Base-by-base conservation (phyloP, 2,113 vertebrate species). In the Quiscalus mexicanus region DNA sequence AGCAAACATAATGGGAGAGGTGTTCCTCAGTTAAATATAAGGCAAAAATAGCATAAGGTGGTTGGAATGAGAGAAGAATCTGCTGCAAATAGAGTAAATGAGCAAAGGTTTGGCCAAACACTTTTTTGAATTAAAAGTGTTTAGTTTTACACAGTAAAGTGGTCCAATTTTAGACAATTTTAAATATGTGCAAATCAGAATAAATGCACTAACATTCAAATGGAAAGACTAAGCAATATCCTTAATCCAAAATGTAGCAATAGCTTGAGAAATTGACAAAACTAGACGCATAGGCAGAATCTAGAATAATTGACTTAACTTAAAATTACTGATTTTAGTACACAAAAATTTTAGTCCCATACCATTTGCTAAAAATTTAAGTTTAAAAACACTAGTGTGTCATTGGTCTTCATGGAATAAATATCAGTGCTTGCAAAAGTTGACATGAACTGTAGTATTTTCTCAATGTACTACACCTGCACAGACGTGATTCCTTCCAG, bases 381-480 rank as follows among this genome's bases (percentile, higher is more conserved):
- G 23, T 78, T 92, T 62, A 18, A 83, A 86, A 71, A 82, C 87
- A 22, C 25, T 42, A 76, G 30, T 19, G 3, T 84, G 53, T 49
- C 64, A 86, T 55, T 71, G 74, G 30, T 65, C 65, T 76, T 37
- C 70, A 67, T 16, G 42, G 95, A 86, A 91, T 80, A 53, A 45
- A 94, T 53, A 33, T 44, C 60, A 83, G 35, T 86, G 60, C 37
- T 67, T 89, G 37, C 35, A 91, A 95, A 97, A 95, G 64, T 59
- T 68, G 60, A 62, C 31, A 73, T 10, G 35, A 45, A 60, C 39
- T 89, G 50, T 60, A 81, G 3, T 78, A 78, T 81, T 82, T 87
- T 79, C 75, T 91, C 84, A 91, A 68, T 87, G 65, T 93, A 90
- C 69, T 88, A 82, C n/a, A 87, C 63, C 62, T 93, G 83, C 25